A percentile compares a stretch with the other conserved stretches of the same genome.
Conservation (phyloP, 2,113 vertebrate species). For the Struthidea cinerea region DNA sequence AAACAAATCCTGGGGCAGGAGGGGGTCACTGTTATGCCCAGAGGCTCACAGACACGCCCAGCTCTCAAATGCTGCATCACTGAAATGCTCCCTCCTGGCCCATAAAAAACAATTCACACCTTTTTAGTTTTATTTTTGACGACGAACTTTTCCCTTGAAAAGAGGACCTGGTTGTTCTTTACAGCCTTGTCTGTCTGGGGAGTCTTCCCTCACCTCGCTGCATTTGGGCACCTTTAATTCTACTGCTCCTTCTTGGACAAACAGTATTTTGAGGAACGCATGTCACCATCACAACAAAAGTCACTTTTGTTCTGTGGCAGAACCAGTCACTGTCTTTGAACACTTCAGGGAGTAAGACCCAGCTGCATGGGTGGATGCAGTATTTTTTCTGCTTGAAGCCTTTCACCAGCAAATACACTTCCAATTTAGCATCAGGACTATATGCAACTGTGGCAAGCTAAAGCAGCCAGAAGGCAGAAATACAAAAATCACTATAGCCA, state of each 20-base stretch:
- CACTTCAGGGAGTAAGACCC: background rate
- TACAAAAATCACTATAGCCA: background rate
- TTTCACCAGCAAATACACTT: background rate
- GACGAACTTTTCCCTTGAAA: background rate
- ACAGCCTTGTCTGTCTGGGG: background rate
- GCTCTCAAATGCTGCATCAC: background rate
- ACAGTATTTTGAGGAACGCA: background rate
- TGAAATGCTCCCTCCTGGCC: background rate
- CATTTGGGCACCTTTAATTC: background rate
- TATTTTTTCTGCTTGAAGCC: background rate
- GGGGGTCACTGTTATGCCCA: background rate
- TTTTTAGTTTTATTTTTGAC: background rate
- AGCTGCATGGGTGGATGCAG: background rate
- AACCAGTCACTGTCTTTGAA: background rate
- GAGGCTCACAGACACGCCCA: background rate
- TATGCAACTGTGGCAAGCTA: constrained; percentile 24
- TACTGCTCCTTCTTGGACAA: background rate
- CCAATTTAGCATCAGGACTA: background rate
- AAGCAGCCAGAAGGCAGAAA: constrained; percentile 6
- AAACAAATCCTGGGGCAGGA: background rate
- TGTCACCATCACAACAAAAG: background rate
- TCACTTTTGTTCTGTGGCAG: background rate
- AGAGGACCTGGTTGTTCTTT: background rate
- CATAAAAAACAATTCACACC: background rate
- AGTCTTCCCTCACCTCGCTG: background rate